A percentile compares a stretch with the other conserved stretches of the same genome.
phyloP scores from a whole-genome alignment of 2,888 invertebrate species.

The Ramazzottius varieornatus region DNA sequence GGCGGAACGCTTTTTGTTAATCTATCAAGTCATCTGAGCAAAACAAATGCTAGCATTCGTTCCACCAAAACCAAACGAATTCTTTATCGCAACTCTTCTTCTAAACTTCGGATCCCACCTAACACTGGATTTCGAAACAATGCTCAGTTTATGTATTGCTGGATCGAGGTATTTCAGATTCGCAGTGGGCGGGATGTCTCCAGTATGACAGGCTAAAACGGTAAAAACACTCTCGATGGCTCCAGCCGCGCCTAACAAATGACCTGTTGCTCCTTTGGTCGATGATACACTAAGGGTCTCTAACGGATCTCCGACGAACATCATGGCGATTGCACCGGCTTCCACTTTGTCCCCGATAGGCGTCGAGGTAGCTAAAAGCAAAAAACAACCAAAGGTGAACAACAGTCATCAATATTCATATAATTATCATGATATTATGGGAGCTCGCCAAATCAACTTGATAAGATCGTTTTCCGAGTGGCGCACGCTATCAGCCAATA shows the following conservation, averaged over 20 bases:
- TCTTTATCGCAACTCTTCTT: conserved; percentile 48
- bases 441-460: too few species aligned
- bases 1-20: too few species aligned
- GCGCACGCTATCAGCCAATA: too few species aligned
- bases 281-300: too few species aligned
- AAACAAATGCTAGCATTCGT: conserved; percentile 71
- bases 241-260: conserved; percentile 84
- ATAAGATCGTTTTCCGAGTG: too few species aligned
- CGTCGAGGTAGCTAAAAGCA: conserved; percentile 91
- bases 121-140: conserved; percentile 34
- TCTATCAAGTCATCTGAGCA: conserved; percentile 10
- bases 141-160: conserved; percentile 37
- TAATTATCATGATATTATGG: too few species aligned
- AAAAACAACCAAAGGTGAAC: too few species aligned
- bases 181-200: conserved; percentile 55
- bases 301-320: conserved; percentile 37
- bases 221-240: conserved; percentile 70
- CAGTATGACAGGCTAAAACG: conserved; percentile 44
- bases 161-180: conserved; percentile 46
- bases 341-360: conserved; percentile 72
- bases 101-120: conserved; percentile 30
- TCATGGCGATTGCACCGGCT: conserved; percentile 42
- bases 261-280: conserved; percentile 89
- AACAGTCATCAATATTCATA: too few species aligned
- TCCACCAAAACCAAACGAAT: conserved; percentile 96